Percentiles rank a stretch among this genome's conserved stretches.
These are phyloP conservation scores for Paracentrotus lividus DNA, from an alignment of 53 echinoderm and acorn worm species.

Conservation along the genomic window DNA sequence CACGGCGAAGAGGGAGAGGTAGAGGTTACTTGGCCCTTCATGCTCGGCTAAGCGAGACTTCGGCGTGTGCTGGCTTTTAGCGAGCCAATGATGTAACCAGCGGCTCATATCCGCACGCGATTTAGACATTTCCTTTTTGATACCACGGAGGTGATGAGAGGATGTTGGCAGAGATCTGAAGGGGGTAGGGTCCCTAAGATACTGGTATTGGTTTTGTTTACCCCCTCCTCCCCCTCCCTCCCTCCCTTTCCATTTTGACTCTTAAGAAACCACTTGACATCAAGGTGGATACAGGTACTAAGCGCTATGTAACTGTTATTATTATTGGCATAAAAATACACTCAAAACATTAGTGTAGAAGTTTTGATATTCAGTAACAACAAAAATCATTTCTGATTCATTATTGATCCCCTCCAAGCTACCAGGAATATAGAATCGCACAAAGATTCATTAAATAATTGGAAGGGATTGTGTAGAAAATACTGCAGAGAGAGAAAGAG, in stretches of 20 bases:
- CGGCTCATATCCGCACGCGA: conserved; percentile 66
- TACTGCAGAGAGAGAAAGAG: no score
- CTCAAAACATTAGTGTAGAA: no score
- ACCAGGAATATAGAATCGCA: no score
- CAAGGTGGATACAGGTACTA: no score
- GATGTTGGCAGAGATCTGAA: not conserved
- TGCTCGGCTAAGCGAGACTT: conserved; percentile 49
- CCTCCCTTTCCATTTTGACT: not conserved
- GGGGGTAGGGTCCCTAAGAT: not conserved
- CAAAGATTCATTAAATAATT: no score
- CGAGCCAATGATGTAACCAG: conserved; percentile 53
- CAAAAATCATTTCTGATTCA: no score
- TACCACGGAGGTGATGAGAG: not conserved
- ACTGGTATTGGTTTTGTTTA: not conserved
- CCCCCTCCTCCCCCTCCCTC: not conserved
- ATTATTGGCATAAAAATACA: no score
- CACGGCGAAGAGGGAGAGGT: conserved; percentile 14
- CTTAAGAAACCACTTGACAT: no score
- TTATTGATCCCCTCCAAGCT: no score
- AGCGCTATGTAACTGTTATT: no score
- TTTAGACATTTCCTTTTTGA: conserved; percentile 48
- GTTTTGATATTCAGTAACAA: no score
- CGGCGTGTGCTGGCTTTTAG: conserved; percentile 15
- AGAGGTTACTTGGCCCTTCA: conserved; percentile 45
- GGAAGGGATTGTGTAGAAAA: no score